These are phyloP conservation scores for Rhadina sibilatrix DNA, from an alignment of 2,113 vertebrate species.

Conservation along the genomic window DNA sequence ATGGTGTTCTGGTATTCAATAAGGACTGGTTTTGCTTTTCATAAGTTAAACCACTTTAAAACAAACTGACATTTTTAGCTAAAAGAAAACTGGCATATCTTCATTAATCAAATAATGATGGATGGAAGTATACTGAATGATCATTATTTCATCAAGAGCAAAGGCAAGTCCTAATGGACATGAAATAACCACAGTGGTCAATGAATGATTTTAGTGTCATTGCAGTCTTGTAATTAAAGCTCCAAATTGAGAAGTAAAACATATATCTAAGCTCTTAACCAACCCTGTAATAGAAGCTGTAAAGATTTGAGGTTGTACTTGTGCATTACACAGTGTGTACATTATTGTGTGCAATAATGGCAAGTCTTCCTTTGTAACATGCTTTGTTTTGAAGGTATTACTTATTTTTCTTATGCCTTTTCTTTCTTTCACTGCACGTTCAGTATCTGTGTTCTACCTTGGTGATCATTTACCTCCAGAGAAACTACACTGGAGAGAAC, in stretches of 20 bases:
- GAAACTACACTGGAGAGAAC: neutral
- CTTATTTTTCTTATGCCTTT: neutral
- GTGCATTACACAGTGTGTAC: neutral
- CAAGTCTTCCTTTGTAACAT: neutral
- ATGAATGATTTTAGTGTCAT: slow-evolving; percentile 49
- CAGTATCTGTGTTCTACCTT: neutral
- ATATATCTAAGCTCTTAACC: slow-evolving; percentile 21
- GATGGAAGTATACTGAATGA: neutral
- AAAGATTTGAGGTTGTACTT: neutral
- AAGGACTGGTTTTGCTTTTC: neutral
- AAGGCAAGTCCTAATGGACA: slow-evolving; percentile 14
- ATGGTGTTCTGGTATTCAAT: neutral
- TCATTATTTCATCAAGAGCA: slow-evolving; percentile 28
- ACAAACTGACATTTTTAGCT: neutral
- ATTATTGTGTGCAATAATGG: neutral
- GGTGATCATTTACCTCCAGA: neutral
- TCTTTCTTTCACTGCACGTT: neutral
- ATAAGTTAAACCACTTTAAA: neutral
- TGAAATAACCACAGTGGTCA: slow-evolving; percentile 18
- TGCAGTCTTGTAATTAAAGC: slow-evolving; percentile 42
- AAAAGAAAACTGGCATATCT: neutral
- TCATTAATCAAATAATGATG: slow-evolving; percentile 46
- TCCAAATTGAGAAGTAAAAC: neutral
- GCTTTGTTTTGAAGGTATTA: neutral
- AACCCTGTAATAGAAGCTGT: neutral